Evolutionary conservation across 2,113 vertebrate genomes (phyloP), one percentile per base, ranked within the genome.

Genomic region (Sinocyclocheilus maitianheensis): DNA sequence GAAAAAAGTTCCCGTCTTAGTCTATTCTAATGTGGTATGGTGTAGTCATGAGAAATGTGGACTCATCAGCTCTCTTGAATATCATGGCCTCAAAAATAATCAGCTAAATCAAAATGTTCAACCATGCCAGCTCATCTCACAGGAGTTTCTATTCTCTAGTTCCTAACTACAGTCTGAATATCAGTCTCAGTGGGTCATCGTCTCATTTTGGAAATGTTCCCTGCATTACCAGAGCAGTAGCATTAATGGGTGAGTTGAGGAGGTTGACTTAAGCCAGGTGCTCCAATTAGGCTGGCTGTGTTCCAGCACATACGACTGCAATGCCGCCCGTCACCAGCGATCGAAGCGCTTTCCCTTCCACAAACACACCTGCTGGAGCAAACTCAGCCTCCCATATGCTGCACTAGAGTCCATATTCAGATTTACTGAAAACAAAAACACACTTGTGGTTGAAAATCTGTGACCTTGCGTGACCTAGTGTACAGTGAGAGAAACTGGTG

Each of bases 211-310:
- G 48, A 81, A 71, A 63, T 63, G 77, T 83, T 53, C 88, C 84
- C 81, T 58, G 86, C 81, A 81, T 88, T 88, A 91, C 84, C 84
- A 86, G 88, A 85, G 88, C 87, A 72, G 86, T 88, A 91, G 88
- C 87, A 84, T 88, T 92, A 88, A 79, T 71, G 62, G 71, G 48
- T 80, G 81, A 90, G 91, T 53, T 53, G 51, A 53, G 51, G 14
- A 14, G 51, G 51, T 89, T 90, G 91, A 92, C 90, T 90, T 86
- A 87, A 88, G 89, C 89, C 88, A 91, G 91, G 91, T 93, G 87
- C 90, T 92, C 86, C 91, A 92, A 92, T 93, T 93, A 93, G 91
- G 90, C 86, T 89, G 91, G 91, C 92, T 84, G 91, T 89, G 90
- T 91, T 92, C 90, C 89, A 84, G 88, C 86, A 85, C 85, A 92